phyloP scores from a whole-genome alignment of 2,113 vertebrate genomes.

The Anoplopoma fimbria region DNA sequence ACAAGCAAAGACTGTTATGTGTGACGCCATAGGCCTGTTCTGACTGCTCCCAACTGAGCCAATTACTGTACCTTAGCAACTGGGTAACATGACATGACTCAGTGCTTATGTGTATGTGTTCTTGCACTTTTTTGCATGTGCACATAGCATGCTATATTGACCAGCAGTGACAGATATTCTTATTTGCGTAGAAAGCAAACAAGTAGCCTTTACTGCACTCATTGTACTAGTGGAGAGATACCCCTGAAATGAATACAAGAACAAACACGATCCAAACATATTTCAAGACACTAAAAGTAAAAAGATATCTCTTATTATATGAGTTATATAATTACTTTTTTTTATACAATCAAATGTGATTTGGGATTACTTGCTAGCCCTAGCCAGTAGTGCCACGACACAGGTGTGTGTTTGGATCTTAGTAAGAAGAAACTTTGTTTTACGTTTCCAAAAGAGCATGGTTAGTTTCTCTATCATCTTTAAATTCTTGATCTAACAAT shows the following conservation, averaged over 20 bases:
- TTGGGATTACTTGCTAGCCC: too few species aligned
- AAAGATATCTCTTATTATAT: neutral
- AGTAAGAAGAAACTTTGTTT: too few species aligned
- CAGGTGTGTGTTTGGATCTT: neutral
- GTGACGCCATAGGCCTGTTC: slow-evolving; percentile 36
- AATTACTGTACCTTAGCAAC: slow-evolving; percentile 46
- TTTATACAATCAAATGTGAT: neutral
- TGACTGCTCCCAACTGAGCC: slow-evolving; percentile 31
- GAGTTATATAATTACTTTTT: neutral
- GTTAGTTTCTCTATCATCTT: neutral
- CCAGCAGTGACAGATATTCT: neutral
- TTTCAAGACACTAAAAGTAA: neutral
- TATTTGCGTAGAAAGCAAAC: neutral
- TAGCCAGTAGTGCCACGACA: too few species aligned
- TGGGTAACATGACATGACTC: slow-evolving; percentile 14
- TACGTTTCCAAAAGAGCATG: neutral
- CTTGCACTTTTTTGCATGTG: neutral
- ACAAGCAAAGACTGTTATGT: slow-evolving; percentile 30
- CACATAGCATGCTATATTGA: neutral
- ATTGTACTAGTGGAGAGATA: neutral
- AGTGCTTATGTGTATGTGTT: neutral
- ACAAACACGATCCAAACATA: neutral
- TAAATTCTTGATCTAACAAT: neutral
- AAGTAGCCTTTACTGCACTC: neutral
- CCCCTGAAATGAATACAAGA: neutral